phyloP scores from a whole-genome alignment of 64 coral and sea anemone genomes.

The Montipora efflorescens region DNA sequence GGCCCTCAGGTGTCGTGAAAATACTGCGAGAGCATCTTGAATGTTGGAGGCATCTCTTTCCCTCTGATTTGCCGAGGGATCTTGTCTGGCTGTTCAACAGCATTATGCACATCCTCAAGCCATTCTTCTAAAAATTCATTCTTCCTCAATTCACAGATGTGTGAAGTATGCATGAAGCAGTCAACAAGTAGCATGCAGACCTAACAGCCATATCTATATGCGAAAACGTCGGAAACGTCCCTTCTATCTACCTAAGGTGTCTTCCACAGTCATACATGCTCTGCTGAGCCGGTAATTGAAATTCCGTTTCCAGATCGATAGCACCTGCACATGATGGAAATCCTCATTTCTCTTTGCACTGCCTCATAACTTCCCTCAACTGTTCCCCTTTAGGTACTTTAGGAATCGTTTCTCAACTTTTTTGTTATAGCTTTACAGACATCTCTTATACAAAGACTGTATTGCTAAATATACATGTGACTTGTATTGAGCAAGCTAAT shows the following conservation, averaged over 20 bases:
- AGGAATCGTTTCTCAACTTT: not conserved
- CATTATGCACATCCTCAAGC: conserved; percentile 29
- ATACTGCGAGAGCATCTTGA: conserved; percentile 26
- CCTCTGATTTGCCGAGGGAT: conserved; percentile 27
- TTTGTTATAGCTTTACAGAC: not conserved
- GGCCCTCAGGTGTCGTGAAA: conserved; percentile 17
- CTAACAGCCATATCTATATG: not conserved
- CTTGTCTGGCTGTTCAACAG: conserved; percentile 20
- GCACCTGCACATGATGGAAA: conserved; percentile 17
- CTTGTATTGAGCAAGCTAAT: no score
- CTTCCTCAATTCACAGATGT: conserved; percentile 29
- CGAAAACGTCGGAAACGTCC: not conserved
- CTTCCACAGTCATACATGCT: not conserved
- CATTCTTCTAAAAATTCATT: conserved; percentile 21
- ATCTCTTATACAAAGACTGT: not conserved
- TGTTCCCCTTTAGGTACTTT: conserved; percentile 1
- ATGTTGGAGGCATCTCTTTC: conserved; percentile 28
- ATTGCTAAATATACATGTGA: no score
- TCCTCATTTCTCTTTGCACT: conserved; percentile 26
- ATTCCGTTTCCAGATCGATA: not conserved
- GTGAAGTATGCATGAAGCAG: conserved; percentile 7
- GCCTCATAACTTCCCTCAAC: conserved; percentile 11
- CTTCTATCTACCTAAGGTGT: conserved; percentile 7
- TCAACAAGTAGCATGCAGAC: not conserved
- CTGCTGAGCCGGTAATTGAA: conserved; percentile 6